phyloP scores from a whole-genome alignment of 2,888 invertebrate species.

The Caenorhabditis wallacei region DNA sequence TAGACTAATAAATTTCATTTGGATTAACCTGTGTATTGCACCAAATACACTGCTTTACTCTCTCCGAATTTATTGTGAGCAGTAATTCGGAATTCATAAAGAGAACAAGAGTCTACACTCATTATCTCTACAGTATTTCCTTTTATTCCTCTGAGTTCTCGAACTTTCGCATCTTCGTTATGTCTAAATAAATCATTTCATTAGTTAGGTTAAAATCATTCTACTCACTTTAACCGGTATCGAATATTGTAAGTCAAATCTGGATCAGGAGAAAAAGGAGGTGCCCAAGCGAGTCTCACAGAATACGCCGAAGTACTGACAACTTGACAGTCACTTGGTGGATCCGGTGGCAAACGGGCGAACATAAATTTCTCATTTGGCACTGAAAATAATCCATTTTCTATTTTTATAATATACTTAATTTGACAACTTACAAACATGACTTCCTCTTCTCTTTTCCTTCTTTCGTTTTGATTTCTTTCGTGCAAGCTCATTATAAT shows the following conservation, averaged over 20 bases:
- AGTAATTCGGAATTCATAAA: slow-evolving; percentile 82
- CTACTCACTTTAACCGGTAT: slow-evolving; percentile 78
- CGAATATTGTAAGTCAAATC: slow-evolving; percentile 76
- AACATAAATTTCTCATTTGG: slow-evolving; percentile 83
- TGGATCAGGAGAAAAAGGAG: slow-evolving; percentile 80
- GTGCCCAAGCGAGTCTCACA: slow-evolving; percentile 81
- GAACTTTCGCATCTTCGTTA: slow-evolving; percentile 74
- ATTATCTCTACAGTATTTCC: slow-evolving; percentile 80
- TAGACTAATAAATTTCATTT: background rate
- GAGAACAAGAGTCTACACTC: slow-evolving; percentile 81
- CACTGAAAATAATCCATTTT: slow-evolving; percentile 70
- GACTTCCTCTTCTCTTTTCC: slow-evolving; percentile 76
- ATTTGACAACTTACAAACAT: slow-evolving; percentile 75
- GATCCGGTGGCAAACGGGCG: slow-evolving; percentile 82
- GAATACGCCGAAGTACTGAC: slow-evolving; percentile 82
- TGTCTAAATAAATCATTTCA: slow-evolving; percentile 60
- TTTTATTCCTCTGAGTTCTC: slow-evolving; percentile 76
- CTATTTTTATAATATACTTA: background rate
- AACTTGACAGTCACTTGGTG: slow-evolving; percentile 82
- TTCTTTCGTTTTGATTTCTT: slow-evolving; percentile 79
- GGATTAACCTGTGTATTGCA: slow-evolving; percentile 80
- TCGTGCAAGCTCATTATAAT: slow-evolving; percentile 79
- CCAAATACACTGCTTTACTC: slow-evolving; percentile 81
- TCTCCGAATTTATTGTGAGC: slow-evolving; percentile 82
- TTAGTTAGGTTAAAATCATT: background rate